phyloP scores from a whole-genome alignment of 2,888 invertebrate genomes.

The Leptarthrus brevirostris region DNA sequence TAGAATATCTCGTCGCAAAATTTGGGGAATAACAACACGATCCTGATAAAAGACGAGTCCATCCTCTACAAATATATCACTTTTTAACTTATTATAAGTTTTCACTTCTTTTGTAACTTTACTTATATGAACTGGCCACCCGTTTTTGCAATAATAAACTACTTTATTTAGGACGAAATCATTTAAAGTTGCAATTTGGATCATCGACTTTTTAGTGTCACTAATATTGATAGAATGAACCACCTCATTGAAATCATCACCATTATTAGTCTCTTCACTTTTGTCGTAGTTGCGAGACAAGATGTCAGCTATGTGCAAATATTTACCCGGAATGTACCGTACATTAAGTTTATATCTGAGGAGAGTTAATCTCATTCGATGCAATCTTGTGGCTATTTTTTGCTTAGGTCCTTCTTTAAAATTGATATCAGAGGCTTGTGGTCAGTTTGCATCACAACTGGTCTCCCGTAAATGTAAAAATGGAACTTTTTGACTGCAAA shows the following conservation, averaged over 20 bases:
- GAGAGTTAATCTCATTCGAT: no score
- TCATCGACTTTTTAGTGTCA: conserved; percentile 12
- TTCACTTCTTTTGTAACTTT: not conserved
- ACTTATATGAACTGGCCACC: not conserved
- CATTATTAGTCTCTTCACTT: not conserved
- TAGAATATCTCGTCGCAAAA: not conserved
- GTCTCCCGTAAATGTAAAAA: not conserved
- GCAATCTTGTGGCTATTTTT: no score
- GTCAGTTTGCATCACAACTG: no score
- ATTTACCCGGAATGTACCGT: no score
- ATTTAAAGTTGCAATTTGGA: conserved; percentile 48
- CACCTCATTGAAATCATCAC: conserved; percentile 47
- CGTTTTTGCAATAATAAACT: conserved; percentile 17
- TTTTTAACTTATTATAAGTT: not conserved
- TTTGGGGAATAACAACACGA: conserved; percentile 6
- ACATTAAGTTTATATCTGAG: conserved; percentile 47
- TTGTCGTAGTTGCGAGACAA: conserved; percentile 21
- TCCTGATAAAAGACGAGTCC: conserved; percentile 10
- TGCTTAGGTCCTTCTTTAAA: no score
- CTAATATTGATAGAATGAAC: conserved; percentile 54
- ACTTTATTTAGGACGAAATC: conserved; percentile 22
- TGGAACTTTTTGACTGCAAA: conserved; percentile 49
- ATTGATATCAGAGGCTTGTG: no score
- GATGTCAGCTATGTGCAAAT: no score
- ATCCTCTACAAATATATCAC: conserved; percentile 5